A percentile compares a stretch with the other conserved stretches of the same genome.
Evolutionary conservation across 2,888 invertebrate genomes (phyloP).

Genomic region (Aproaerema taeniolella): DNA sequence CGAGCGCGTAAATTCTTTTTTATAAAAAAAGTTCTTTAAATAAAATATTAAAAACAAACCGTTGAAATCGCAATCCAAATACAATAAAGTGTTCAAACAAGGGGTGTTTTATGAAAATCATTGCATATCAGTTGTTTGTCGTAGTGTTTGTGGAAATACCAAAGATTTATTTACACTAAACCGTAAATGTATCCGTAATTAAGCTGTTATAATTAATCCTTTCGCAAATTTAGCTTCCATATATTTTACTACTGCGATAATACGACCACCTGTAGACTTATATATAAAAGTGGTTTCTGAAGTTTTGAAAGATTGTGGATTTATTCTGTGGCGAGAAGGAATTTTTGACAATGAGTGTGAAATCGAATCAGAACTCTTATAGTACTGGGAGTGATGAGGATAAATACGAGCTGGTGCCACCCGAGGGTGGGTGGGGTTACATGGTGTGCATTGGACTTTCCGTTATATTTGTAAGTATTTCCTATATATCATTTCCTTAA

Average conservation of each 20-base stretch:
- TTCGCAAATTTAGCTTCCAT: conserved; percentile 39
- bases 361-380: conserved; percentile 31
- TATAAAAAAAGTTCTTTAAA: not conserved
- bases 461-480: conserved; percentile 81
- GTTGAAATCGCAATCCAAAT: not conserved
- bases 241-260: conserved; percentile 43
- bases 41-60: conserved; percentile 14
- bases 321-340: not conserved
- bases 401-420: conserved; percentile 68
- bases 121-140: conserved; percentile 41
- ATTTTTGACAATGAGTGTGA: conserved; percentile 36
- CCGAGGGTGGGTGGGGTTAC: conserved; percentile 87
- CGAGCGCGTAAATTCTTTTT: not conserved
- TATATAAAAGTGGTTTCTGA: conserved; percentile 18
- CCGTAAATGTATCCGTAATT: conserved; percentile 45
- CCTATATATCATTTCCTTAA: no score
- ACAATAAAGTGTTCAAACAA: not conserved
- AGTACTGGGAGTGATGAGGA: conserved; percentile 41
- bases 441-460: conserved; percentile 80
- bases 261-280: conserved; percentile 43
- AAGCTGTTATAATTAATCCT: conserved; percentile 48
- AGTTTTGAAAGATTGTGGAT: no score
- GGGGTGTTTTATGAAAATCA: no score
- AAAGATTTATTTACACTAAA: conserved; percentile 41
- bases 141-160: conserved; percentile 60